phyloP scores from a whole-genome alignment of 1,140 invertebrate species.

The Drosophila yakuba region DNA sequence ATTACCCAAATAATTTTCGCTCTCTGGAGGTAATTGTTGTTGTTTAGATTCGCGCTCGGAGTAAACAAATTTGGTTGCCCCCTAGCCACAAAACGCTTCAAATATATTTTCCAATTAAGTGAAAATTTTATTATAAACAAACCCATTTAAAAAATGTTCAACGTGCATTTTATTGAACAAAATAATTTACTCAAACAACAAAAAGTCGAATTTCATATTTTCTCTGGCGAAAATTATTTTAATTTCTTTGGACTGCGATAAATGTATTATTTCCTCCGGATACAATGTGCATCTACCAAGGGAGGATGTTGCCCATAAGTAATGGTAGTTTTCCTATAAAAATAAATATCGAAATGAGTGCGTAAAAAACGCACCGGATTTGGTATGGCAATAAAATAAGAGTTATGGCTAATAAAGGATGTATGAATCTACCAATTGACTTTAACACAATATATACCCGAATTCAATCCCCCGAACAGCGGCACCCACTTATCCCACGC shows the following conservation, averaged over 20 bases:
- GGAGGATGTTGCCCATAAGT: slow-evolving; percentile 50
- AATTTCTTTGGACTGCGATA: slow-evolving; percentile 39
- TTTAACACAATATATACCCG: not conserved
- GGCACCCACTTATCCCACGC: slow-evolving; percentile 52
- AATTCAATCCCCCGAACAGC: slow-evolving; percentile 9
- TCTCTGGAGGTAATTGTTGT: slow-evolving; percentile 39
- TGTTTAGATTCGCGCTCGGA: slow-evolving; percentile 41
- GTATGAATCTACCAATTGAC: not conserved
- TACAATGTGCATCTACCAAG: slow-evolving; percentile 25
- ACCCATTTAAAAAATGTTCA: slow-evolving; percentile 78
- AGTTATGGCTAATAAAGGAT: slow-evolving; percentile 1
- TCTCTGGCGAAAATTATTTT: slow-evolving; percentile 30
- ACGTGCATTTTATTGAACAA: slow-evolving; percentile 69
- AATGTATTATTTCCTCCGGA: slow-evolving; percentile 63
- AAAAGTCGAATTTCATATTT: slow-evolving; percentile 37
- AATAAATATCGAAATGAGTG: slow-evolving; percentile 56
- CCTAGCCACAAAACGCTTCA: slow-evolving; percentile 57
- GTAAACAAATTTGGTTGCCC: slow-evolving; percentile 27
- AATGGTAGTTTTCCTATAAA: slow-evolving; percentile 38
- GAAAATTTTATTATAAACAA: slow-evolving; percentile 84
- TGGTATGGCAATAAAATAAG: not conserved
- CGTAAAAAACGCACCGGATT: slow-evolving; percentile 17
- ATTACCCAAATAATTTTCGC: slow-evolving; percentile 77
- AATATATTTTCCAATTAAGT: slow-evolving; percentile 82
- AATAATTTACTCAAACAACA: slow-evolving; percentile 70